A percentile compares a stretch with the other conserved stretches of the same genome.
Conservation (phyloP, 2,888 invertebrate species). For the Tholera decimalis region DNA sequence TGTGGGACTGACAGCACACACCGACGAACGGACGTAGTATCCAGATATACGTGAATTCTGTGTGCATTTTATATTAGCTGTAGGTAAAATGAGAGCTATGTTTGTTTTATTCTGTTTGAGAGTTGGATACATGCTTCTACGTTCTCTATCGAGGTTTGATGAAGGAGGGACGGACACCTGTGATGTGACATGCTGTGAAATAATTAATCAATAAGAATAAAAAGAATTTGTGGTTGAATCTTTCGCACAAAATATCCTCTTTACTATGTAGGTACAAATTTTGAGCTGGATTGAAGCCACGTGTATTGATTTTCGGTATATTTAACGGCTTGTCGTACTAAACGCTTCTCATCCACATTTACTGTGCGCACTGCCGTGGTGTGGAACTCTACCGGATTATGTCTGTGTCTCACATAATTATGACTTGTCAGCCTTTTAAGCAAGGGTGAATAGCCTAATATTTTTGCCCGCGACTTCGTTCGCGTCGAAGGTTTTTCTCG, state of each 20-base stretch:
- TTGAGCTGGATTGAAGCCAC: constrained; percentile 34
- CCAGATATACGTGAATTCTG: constrained; percentile 33
- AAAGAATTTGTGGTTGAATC: constrained; percentile 7
- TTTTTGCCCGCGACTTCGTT: too few species aligned
- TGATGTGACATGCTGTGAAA: constrained; percentile 32
- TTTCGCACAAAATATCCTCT: constrained; percentile 9
- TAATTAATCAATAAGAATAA: constrained; percentile 34
- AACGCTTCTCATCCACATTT: too few species aligned
- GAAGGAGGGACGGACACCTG: constrained; percentile 21
- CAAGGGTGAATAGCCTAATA: too few species aligned
- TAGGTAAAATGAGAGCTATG: constrained; percentile 53
- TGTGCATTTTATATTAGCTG: constrained; percentile 56
- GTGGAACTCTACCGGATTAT: too few species aligned
- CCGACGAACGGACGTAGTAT: constrained; percentile 28
- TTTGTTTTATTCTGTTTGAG: constrained; percentile 53
- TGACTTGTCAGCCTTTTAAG: too few species aligned
- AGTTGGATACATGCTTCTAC: constrained; percentile 30
- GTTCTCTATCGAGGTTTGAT: constrained; percentile 35
- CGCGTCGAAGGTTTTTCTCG: too few species aligned
- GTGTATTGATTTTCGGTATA: constrained; percentile 14
- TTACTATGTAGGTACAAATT: constrained; percentile 8
- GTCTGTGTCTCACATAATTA: too few species aligned
- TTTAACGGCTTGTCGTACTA: too few species aligned
- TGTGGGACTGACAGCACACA: constrained; percentile 48
- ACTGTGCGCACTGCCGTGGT: too few species aligned